phyloP scores from a whole-genome alignment of 2,113 vertebrate genomes.

The Equus przewalskii region DNA sequence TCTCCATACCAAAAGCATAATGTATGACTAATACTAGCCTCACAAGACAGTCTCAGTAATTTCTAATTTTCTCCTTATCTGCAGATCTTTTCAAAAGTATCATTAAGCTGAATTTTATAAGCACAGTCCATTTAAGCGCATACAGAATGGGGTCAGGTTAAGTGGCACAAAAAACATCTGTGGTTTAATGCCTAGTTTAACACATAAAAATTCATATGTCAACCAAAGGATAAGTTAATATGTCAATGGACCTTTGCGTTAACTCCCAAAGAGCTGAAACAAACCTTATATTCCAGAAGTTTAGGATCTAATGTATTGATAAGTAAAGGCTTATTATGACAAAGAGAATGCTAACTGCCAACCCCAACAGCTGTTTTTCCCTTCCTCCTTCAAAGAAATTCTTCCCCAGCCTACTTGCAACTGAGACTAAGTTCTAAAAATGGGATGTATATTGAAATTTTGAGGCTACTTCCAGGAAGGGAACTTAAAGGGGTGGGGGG shows the following conservation, averaged over 20 bases:
- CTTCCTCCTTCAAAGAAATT: neutral
- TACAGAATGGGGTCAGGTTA: too few species aligned
- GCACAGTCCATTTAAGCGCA: neutral
- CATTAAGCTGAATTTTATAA: neutral
- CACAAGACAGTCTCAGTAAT: neutral
- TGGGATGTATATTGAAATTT: neutral
- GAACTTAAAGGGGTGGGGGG: neutral
- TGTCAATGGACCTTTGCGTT: neutral
- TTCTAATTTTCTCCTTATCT: neutral
- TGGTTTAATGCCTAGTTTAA: constrained; percentile 18
- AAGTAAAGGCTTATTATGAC: neutral
- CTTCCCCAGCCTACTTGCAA: neutral
- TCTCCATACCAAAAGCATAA: neutral
- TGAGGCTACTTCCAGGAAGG: neutral
- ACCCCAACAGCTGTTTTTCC: neutral
- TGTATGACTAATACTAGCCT: neutral
- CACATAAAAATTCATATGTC: constrained; percentile 5
- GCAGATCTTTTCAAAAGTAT: constrained; percentile 28
- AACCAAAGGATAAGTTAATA: neutral
- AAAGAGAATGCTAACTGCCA: neutral
- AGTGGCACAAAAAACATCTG: neutral
- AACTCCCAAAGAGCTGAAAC: neutral
- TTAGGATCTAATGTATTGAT: neutral
- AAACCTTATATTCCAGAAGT: neutral
- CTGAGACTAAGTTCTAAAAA: neutral